Conservation (phyloP, 2,113 vertebrate species). For the Cricetomys ansorgei region DNA sequence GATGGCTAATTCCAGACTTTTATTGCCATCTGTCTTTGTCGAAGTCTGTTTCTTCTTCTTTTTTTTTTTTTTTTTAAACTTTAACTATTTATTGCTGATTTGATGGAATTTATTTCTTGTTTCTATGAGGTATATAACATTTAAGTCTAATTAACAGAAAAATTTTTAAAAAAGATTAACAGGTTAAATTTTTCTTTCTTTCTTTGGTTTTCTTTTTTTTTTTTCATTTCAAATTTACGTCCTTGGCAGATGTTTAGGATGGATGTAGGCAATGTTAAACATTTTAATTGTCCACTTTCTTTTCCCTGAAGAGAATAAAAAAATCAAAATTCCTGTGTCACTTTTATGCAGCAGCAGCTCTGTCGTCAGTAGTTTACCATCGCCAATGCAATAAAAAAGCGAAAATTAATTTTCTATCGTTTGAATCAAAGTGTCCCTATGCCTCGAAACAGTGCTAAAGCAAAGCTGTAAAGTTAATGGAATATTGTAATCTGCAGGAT, state of each 20-base stretch:
- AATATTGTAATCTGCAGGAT: constrained; percentile 87
- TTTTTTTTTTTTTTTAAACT: neutral
- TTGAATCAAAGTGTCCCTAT: constrained; percentile 83
- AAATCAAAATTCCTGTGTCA: constrained; percentile 82
- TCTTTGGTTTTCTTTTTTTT: neutral
- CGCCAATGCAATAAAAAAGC: constrained; percentile 82
- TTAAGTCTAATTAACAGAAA: constrained; percentile 28
- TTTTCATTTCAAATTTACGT: fast-evolving
- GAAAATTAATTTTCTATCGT: constrained; percentile 87
- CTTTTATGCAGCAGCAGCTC: constrained; percentile 80
- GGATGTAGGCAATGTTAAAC: constrained; percentile 64
- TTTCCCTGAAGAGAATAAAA: constrained; percentile 81
- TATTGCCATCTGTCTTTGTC: neutral
- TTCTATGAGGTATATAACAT: neutral
- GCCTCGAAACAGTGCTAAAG: constrained; percentile 79
- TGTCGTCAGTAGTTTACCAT: constrained; percentile 81
- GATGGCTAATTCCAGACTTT: neutral
- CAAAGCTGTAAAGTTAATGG: constrained; percentile 86
- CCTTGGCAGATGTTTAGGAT: constrained; percentile 64
- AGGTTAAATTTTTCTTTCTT: neutral
- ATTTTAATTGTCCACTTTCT: constrained; percentile 81
- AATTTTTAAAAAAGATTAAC: neutral
- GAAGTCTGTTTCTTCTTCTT: no score
- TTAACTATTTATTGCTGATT: constrained; percentile 33
- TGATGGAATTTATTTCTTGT: neutral